Conservation (phyloP, 2,113 vertebrate genomes). For the Spilogale gracilis region DNA sequence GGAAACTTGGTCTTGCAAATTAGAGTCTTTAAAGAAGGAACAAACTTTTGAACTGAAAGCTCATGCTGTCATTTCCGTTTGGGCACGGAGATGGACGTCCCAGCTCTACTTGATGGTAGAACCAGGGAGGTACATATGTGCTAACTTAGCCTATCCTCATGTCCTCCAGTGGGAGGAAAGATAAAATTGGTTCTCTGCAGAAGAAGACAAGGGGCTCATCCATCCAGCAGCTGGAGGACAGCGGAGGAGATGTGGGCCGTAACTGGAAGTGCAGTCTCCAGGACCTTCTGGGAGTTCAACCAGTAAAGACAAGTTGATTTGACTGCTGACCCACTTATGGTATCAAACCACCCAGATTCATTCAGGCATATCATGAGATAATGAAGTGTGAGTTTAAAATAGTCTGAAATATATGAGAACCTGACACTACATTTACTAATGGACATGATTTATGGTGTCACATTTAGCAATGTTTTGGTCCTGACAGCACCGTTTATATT, state of each 20-base stretch:
- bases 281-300: not conserved
- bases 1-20: not conserved
- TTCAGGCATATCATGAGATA: conserved; percentile 41
- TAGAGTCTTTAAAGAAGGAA: not conserved
- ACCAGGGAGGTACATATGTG: not conserved
- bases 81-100: not conserved
- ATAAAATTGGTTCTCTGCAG: not conserved
- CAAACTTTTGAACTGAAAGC: not conserved
- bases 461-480: conserved; percentile 24
- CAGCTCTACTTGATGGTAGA: not conserved
- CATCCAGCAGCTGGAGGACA: not conserved
- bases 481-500: conserved; percentile 62
- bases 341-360: not conserved
- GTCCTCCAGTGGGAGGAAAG: fast-evolving
- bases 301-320: not conserved
- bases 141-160: not conserved
- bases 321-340: not conserved
- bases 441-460: conserved; percentile 68
- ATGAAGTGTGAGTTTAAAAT: conserved; percentile 47
- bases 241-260: not conserved
- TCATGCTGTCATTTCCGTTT: not conserved
- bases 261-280: not conserved
- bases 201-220: not conserved
- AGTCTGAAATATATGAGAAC: conserved; percentile 64
- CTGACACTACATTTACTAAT: conserved; percentile 46